Conservation (phyloP, 1,140 invertebrate genomes). For the Ceratoteleas bidentatus region DNA sequence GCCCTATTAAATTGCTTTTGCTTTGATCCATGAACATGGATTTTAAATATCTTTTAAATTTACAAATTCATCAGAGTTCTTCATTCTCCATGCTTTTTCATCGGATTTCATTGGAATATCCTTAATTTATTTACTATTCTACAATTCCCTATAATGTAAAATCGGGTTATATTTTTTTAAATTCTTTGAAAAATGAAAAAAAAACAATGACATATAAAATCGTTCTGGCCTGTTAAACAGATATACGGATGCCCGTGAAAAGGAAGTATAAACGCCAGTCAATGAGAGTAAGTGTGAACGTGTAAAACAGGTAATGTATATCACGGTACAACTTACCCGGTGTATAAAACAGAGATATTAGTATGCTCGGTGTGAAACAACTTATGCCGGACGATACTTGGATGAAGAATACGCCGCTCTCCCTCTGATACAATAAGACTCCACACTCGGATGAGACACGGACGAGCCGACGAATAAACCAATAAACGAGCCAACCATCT, state of each 20-base stretch:
- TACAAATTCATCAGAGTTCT: too few relatives aligned
- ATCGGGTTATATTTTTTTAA: too few relatives aligned
- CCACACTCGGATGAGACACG: conserved; percentile 69
- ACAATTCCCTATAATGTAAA: too few relatives aligned
- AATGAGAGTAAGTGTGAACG: conserved; percentile 42
- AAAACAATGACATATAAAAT: not conserved
- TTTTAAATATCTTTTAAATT: too few relatives aligned
- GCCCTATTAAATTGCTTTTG: too few relatives aligned
- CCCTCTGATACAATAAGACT: conserved; percentile 70
- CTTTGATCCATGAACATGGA: too few relatives aligned
- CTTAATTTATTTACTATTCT: too few relatives aligned
- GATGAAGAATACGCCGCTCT: conserved; percentile 57
- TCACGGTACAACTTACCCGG: conserved; percentile 63
- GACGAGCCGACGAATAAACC: conserved; percentile 79
- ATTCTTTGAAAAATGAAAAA: too few relatives aligned
- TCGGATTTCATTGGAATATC: too few relatives aligned
- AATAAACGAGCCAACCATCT: conserved; percentile 81
- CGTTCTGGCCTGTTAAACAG: not conserved
- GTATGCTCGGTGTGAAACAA: conserved; percentile 59
- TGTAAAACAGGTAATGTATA: conserved; percentile 55
- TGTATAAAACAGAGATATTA: conserved; percentile 65
- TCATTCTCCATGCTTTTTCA: too few relatives aligned
- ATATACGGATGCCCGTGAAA: not conserved
- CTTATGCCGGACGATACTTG: conserved; percentile 53
- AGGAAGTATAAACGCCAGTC: conserved; percentile 29